phyloP scores from a whole-genome alignment of 2,888 invertebrate species.

The Leptinotarsa rubiginosa region DNA sequence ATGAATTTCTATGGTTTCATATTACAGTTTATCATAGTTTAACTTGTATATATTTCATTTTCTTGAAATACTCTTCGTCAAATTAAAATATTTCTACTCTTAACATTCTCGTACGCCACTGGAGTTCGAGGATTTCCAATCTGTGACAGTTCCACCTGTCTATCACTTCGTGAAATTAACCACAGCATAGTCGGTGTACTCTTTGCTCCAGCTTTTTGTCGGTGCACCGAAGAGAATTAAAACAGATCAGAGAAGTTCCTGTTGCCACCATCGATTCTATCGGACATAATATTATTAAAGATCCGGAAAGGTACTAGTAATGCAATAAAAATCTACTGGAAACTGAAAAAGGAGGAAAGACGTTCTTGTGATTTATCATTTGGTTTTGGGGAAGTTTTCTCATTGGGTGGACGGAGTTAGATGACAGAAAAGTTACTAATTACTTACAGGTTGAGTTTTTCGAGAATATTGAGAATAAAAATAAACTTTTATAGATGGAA shows the following conservation, averaged over 20 bases:
- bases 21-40: no score
- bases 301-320: slow-evolving; percentile 13
- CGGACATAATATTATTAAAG: slow-evolving; percentile 7
- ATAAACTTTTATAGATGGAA: no score
- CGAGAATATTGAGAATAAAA: background rate
- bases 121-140: background rate
- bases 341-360: background rate
- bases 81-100: no score
- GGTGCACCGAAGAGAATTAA: background rate
- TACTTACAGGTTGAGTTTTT: background rate
- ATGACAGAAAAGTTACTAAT: background rate
- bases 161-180: slow-evolving; percentile 5
- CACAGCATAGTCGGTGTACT: slow-evolving; percentile 6
- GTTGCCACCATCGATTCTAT: background rate
- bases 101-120: background rate
- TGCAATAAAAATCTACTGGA: slow-evolving; percentile 2
- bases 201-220: slow-evolving; percentile 6
- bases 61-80: no score
- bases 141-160: slow-evolving; percentile 17
- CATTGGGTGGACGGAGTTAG: background rate
- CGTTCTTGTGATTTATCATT: background rate
- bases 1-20: no score
- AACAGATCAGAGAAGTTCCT: slow-evolving; percentile 8
- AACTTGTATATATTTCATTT: no score
- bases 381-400: background rate